Evolutionary conservation across 2,888 invertebrate species (phyloP).

Genomic region (Cerastis leucographa): DNA sequence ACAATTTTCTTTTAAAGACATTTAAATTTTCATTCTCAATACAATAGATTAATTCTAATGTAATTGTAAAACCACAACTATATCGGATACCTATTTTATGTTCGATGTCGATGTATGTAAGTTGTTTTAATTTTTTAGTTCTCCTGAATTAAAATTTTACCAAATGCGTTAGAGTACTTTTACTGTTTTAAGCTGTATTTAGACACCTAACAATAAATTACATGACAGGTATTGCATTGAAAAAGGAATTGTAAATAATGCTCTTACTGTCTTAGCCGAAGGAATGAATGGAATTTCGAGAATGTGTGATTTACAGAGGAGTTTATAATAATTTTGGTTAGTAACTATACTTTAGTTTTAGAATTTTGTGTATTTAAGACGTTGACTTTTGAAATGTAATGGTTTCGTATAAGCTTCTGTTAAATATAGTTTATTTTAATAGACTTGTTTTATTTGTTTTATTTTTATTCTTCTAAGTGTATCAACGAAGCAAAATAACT

Average conservation of each 20-base stretch:
- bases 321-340: conserved; percentile 75
- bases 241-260: conserved; percentile 37
- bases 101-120: conserved; percentile 14
- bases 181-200: background rate
- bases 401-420: conserved; percentile 78
- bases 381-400: conserved; percentile 74
- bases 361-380: conserved; percentile 75
- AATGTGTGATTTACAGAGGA: conserved; percentile 67
- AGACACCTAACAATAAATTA: conserved; percentile 26
- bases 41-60: background rate
- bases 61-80: background rate
- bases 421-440: conserved; percentile 73
- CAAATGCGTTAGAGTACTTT: conserved; percentile 3
- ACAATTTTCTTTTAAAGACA: background rate
- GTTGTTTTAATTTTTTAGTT: conserved; percentile 33
- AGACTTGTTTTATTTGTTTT: conserved; percentile 36
- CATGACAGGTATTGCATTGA: conserved; percentile 38
- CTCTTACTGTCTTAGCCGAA: background rate
- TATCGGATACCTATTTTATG: conserved; percentile 1
- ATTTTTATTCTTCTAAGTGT: too few relatives aligned
- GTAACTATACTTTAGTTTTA: conserved; percentile 81
- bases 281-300: conserved; percentile 20
- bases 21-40: background rate
- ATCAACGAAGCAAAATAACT: background rate
- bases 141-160: background rate